Base-by-base conservation (phyloP, 2,113 vertebrate species). In the Ceyx margarethae region DNA sequence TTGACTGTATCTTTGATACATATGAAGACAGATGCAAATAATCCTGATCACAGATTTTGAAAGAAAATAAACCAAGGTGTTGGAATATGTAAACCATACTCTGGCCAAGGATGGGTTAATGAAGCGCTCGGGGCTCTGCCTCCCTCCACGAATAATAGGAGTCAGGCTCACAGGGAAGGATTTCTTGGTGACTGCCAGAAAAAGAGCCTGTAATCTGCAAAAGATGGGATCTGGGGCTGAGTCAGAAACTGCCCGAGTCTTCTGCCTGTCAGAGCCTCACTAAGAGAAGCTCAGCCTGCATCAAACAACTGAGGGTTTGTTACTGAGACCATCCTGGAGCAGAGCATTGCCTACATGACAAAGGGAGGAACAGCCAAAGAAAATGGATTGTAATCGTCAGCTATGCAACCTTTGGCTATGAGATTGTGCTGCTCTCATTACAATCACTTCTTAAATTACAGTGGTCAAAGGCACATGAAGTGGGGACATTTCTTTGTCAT, bases 151-250 rank as follows among this genome's bases (percentile, higher is more conserved):
- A 89, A 79, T 95, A 95, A 96, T 93, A 88, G 40, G 88, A 95
- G 91, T 94, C 93, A 96, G 94, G 61, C 88, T 90, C 72, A 53
- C 22, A 91, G 93, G 40, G 85, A 94, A 95, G 83, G 72, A 88
- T 95, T 96, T 96, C 87, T 96, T 95, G 93, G 91, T 60, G 69
- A 72, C 48, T 65, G 45, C 94, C 94, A 95, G 69, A 35, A 95
- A 72, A 85, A 94, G 91, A 93, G 92, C 80, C 76, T 95, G 48
- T 95, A 93, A 96, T 96, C 90, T 95, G 85, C 90, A 95, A 94
- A 95, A 94, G 93, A 95, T 94, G 90, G 65, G 79, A 80, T 77
- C 80, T 87, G 65, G 81, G 90, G 50, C 90, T 74, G 89, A 92
- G 73, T 94, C 92, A 95, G 90, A 81, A 81, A 61, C 53, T 94